A percentile compares a stretch with the other conserved stretches of the same genome.
Evolutionary conservation across 2,797 vertebrate genomes (phyloP).

Genomic region (Hozukius guyotensis): DNA sequence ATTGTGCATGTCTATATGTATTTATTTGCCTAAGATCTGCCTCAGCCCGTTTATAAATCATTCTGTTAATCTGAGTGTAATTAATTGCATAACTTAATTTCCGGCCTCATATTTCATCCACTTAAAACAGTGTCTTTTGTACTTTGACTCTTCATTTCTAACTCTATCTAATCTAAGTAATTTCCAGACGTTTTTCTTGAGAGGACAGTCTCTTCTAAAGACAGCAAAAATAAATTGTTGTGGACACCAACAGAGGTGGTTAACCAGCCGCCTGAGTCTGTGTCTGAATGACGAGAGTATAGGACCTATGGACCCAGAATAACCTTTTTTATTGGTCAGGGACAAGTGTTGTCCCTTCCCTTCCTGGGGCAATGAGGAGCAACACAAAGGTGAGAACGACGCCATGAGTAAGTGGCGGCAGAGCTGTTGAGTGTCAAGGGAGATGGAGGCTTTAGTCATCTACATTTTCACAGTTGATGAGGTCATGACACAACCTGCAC

Average conservation of each 20-base stretch:
- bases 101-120: too few species aligned
- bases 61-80: too few species aligned
- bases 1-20: too few species aligned
- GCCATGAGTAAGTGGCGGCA: not conserved
- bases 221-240: not conserved
- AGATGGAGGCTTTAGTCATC: not conserved
- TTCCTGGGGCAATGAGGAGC: not conserved
- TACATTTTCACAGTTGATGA: not conserved
- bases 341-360: not conserved
- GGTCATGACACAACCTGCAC: not conserved
- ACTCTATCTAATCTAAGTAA: too few species aligned
- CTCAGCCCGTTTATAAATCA: too few species aligned
- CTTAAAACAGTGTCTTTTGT: too few species aligned
- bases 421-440: not conserved
- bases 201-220: not conserved
- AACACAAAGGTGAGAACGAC: not conserved
- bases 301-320: not conserved
- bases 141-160: too few species aligned
- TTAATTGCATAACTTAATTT: too few species aligned
- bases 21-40: too few species aligned
- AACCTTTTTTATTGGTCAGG: not conserved
- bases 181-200: not conserved
- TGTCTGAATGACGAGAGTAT: not conserved
- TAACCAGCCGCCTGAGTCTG: not conserved
- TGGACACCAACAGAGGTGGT: not conserved